A percentile compares a stretch with the other conserved stretches of the same genome.
These are phyloP conservation scores for Phoeniculus purpureus DNA, from an alignment of 2,797 vertebrate species.

Conservation along the genomic window DNA sequence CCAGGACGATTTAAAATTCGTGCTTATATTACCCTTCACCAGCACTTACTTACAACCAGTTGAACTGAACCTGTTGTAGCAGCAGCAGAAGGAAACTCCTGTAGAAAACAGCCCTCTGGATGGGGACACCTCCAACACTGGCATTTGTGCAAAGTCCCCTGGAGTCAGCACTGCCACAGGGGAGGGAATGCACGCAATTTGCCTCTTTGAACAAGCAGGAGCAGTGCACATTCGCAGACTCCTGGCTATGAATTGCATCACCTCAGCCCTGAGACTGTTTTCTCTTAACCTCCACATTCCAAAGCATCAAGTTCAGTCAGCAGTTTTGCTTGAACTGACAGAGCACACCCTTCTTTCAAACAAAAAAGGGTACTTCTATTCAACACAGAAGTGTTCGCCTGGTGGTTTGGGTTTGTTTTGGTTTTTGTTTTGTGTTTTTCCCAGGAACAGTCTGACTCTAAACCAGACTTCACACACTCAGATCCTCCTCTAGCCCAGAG, in stretches of 20 bases:
- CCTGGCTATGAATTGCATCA: not conserved
- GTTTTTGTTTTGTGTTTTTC: fast-evolving
- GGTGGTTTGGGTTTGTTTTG: not conserved
- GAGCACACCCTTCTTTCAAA: conserved; percentile 29
- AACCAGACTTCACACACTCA: conserved; percentile 37
- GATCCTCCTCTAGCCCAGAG: conserved; percentile 46
- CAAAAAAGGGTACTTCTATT: conserved; percentile 30
- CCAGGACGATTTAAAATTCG: not conserved
- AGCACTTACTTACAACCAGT: not conserved
- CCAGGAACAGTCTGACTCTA: conserved; percentile 39
- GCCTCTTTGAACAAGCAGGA: not conserved
- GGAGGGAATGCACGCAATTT: not conserved
- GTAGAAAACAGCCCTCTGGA: not conserved
- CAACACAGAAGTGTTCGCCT: conserved; percentile 13
- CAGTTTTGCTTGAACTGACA: conserved; percentile 24
- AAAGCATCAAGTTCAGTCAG: conserved; percentile 30
- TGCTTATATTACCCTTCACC: not conserved
- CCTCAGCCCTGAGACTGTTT: not conserved
- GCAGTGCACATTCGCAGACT: not conserved
- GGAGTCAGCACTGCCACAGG: fast-evolving
- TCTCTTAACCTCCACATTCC: not conserved
- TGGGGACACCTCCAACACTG: not conserved
- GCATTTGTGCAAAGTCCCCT: not conserved
- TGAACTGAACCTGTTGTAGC: not conserved
- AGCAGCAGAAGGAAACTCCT: not conserved